A percentile compares a stretch with the other conserved stretches of the same genome.
Conservation (phyloP, 2,113 vertebrate genomes). For the Hyperopisus bebe region DNA sequence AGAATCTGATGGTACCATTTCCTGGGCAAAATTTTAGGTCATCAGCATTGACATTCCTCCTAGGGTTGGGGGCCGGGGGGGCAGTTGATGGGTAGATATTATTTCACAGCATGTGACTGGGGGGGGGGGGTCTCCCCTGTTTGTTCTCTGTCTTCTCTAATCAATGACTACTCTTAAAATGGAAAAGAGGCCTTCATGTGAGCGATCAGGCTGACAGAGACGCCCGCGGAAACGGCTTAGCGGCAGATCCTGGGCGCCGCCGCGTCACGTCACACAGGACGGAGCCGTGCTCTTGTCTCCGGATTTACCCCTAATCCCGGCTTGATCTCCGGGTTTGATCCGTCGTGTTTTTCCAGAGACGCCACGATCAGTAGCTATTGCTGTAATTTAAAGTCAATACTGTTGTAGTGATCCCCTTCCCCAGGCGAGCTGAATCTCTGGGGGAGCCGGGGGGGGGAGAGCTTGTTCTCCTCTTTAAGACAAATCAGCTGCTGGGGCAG, state of each 20-base stretch:
- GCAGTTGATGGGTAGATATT: conserved; percentile 6
- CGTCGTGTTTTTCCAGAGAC: conserved; percentile 59
- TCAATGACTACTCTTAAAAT: conserved; percentile 53
- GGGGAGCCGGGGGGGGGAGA: conserved; percentile 26
- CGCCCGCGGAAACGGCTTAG: conserved; percentile 48
- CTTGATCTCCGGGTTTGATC: conserved; percentile 71
- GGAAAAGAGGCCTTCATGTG: conserved; percentile 39
- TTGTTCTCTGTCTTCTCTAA: conserved; percentile 30
- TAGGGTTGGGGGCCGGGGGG: not conserved
- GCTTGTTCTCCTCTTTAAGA: conserved; percentile 47
- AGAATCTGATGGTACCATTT: conserved; percentile 38
- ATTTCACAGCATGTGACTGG: conserved; percentile 1
- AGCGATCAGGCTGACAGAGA: conserved; percentile 45
- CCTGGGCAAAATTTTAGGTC: conserved; percentile 41
- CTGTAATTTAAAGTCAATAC: conserved; percentile 69
- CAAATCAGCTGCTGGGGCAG: conserved; percentile 45
- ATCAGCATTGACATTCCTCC: conserved; percentile 27
- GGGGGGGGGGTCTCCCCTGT: not conserved
- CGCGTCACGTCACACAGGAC: conserved; percentile 38
- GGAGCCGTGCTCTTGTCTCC: conserved; percentile 53
- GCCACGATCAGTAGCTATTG: conserved; percentile 62
- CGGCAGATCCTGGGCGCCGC: conserved; percentile 42
- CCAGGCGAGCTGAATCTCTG: conserved; percentile 46
- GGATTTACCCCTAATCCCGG: conserved; percentile 66
- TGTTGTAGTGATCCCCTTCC: conserved; percentile 63